These are phyloP conservation scores for Microctenopoma lineatum DNA, from an alignment of 2,797 vertebrate genomes.

Conservation along the genomic window DNA sequence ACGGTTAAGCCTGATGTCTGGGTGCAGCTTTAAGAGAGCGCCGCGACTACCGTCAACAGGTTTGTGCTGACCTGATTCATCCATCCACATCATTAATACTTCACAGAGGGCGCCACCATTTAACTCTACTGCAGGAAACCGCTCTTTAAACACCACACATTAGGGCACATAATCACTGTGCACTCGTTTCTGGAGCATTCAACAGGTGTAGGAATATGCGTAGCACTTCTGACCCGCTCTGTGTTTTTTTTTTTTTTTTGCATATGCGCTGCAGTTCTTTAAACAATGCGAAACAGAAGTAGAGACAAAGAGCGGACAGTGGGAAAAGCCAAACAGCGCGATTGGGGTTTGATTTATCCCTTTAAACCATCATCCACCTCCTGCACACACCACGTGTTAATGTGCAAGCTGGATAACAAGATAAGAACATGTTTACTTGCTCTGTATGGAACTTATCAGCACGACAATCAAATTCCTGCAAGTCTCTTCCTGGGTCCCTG, in stretches of 20 bases:
- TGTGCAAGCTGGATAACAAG: slow-evolving; percentile 83
- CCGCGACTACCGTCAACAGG: slow-evolving; percentile 67
- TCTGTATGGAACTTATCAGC: slow-evolving; percentile 81
- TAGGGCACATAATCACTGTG: slow-evolving; percentile 68
- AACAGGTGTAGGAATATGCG: slow-evolving; percentile 73
- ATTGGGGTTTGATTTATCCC: slow-evolving; percentile 76
- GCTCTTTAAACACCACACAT: slow-evolving; percentile 76
- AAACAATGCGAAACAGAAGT: slow-evolving; percentile 62
- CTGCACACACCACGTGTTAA: slow-evolving; percentile 76
- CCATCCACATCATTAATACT: slow-evolving; percentile 81
- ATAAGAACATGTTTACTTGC: slow-evolving; percentile 83
- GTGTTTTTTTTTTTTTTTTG: slow-evolving; percentile 50
- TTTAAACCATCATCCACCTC: slow-evolving; percentile 68
- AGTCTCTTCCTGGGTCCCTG: slow-evolving; percentile 64
- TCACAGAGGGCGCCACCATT: slow-evolving; percentile 76
- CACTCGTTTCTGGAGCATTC: slow-evolving; percentile 71
- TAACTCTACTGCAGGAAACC: slow-evolving; percentile 73
- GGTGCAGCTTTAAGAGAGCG: slow-evolving; percentile 70
- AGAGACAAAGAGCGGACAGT: slow-evolving; percentile 71
- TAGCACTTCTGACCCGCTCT: slow-evolving; percentile 65
- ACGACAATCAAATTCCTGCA: slow-evolving; percentile 81
- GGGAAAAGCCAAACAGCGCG: slow-evolving; percentile 68
- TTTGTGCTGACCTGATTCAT: slow-evolving; percentile 70
- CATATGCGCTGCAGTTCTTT: slow-evolving; percentile 40
- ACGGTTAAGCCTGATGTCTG: slow-evolving; percentile 79